Evolutionary conservation across 2,797 vertebrate species (phyloP).

Genomic region (Alectoris magna): DNA sequence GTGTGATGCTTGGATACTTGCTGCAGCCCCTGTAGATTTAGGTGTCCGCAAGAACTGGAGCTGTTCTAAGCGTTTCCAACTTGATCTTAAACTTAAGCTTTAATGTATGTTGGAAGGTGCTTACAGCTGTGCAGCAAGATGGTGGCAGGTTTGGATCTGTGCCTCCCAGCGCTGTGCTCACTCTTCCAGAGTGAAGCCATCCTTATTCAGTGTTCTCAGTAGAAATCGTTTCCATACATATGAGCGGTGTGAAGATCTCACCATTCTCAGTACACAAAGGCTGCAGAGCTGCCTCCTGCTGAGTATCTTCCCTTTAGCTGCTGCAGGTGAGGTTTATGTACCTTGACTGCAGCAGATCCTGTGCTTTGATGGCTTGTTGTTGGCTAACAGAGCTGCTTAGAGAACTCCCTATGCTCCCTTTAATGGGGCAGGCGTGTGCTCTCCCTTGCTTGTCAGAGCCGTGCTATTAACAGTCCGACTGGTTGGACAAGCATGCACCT

Average conservation of each 20-base stretch:
- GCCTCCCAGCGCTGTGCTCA: rapidly evolving
- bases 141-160: not conserved
- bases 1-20: not conserved
- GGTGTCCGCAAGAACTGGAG: not conserved
- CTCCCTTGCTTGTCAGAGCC: not conserved
- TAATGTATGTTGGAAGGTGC: not conserved
- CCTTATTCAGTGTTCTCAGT: not conserved
- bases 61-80: not conserved
- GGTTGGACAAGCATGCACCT: not conserved
- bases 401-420: not conserved
- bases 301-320: not conserved
- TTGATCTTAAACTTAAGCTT: not conserved
- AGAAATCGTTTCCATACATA: not conserved
- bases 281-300: not conserved
- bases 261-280: not conserved
- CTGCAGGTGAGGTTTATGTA: not conserved
- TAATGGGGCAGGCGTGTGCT: not conserved
- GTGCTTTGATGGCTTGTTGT: not conserved
- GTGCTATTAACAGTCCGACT: not conserved
- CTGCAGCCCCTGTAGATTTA: not conserved
- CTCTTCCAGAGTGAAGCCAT: not conserved
- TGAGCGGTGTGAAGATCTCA: not conserved
- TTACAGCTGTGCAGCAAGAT: not conserved
- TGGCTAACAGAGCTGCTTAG: not conserved
- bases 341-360: not conserved